Base-by-base conservation (phyloP, 2,113 vertebrate species). In the Pogonocichla stellata region DNA sequence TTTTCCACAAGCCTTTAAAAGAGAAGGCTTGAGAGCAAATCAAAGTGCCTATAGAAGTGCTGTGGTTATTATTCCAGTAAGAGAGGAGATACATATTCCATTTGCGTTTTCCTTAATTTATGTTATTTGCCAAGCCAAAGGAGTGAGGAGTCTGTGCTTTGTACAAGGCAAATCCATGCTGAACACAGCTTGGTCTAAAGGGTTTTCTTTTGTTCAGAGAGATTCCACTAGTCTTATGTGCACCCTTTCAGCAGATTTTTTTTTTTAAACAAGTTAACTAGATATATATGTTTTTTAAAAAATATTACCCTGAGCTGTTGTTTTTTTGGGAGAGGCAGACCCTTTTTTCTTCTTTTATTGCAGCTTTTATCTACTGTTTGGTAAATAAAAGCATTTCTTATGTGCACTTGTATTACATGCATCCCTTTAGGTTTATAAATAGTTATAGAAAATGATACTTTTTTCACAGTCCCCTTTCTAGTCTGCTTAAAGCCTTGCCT, bases 371-470 rank as follows among this genome's bases (percentile, higher is more conserved):
- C 71, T 64, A 28, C 61, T 84, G 38, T 81, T 94, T 88, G 57
- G 51, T 92, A 95, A 95, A 96, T 56, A 94, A 90, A 86, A 75
- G 28, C 16, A 51, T 78, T 92, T 80, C 64, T 74, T 84, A 51
- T 1, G 0, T 65, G 34, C n/a, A 28, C 17, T 86, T 71, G 29
- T 64, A 57, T 71, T 88, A 58, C 77, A 67, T 25, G 4, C 34
- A 86, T 79, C 57, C 78, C 80, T 73, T 96, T 71, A 92, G 43
- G 36, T 84, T 92, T 87, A 92, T 92, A 95, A 95, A 95, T 93
- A 95, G 93, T 75, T 66, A 77, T 80, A 70, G 70, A 81, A 84
- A 93, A 85, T 1, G 2, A 91, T 73, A 81, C 65, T 85, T 94
- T 86, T 48, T 86, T 82, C 86, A 73, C 50, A 91, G 80, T 43